These are phyloP conservation scores for Melanargia galathea DNA, from an alignment of 2,888 invertebrate genomes.

Conservation along the genomic window DNA sequence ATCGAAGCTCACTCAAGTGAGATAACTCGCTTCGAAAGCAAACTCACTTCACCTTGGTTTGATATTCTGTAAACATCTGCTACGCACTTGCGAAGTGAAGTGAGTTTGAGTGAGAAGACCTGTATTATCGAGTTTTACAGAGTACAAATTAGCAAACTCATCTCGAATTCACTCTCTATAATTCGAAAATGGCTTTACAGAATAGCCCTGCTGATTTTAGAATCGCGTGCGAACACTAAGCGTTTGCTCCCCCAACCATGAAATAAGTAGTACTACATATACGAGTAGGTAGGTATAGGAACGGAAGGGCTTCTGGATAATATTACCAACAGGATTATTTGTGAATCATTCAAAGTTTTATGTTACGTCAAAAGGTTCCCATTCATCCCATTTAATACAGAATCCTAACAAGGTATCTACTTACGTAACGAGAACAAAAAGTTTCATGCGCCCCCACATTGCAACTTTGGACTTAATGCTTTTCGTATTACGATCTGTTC, in stretches of 20 bases:
- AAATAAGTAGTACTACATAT: no score
- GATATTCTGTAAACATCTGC: no score
- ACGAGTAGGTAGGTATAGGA: no score
- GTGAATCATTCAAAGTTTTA: constrained; percentile 30
- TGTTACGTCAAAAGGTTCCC: constrained; percentile 26
- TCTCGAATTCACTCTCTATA: no score
- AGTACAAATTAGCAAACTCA: no score
- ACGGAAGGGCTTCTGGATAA: constrained; percentile 18
- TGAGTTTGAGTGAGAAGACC: no score
- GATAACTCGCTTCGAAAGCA: no score
- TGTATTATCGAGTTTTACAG: no score
- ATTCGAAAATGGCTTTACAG: no score
- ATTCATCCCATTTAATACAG: constrained; percentile 30
- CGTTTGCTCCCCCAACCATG: background rate
- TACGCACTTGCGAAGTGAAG: no score
- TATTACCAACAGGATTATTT: constrained; percentile 26
- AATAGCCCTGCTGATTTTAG: background rate
- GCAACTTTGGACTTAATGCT: constrained; percentile 25
- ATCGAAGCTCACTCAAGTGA: no score
- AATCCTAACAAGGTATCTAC: constrained; percentile 37
- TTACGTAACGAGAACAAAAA: constrained; percentile 36
- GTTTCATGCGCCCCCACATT: background rate
- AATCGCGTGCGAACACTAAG: background rate
- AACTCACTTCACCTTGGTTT: no score
- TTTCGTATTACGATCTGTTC: constrained; percentile 33